phyloP scores from a whole-genome alignment of 1,140 invertebrate genomes.

The Drosophila triauraria region DNA sequence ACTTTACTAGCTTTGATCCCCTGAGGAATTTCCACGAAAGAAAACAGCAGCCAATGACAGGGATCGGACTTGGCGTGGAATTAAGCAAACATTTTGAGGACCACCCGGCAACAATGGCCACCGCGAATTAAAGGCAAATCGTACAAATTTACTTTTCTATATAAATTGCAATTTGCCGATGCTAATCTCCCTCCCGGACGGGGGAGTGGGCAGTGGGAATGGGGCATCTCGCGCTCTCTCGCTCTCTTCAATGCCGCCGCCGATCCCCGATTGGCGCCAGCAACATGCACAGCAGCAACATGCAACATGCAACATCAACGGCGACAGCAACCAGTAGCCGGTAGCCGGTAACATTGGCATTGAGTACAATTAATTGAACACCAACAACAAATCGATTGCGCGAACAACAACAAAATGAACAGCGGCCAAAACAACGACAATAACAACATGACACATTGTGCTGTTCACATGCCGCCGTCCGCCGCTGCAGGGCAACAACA shows the following conservation, averaged over 20 bases:
- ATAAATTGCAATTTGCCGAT: conserved; percentile 65
- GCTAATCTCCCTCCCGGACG: conserved; percentile 52
- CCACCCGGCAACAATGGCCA: conserved; percentile 54
- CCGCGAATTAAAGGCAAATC: conserved; percentile 55
- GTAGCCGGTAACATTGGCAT: conserved; percentile 43
- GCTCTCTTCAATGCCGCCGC: conserved; percentile 53
- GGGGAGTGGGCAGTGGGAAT: not conserved
- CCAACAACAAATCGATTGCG: conserved; percentile 83
- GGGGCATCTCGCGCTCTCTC: conserved; percentile 14
- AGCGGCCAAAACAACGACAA: conserved; percentile 45
- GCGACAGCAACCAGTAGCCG: conserved; percentile 49
- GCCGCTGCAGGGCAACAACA: conserved; percentile 47
- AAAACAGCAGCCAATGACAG: conserved; percentile 28
- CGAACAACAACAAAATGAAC: conserved; percentile 62
- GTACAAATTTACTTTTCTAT: conserved; percentile 70
- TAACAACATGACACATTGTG: conserved; percentile 77
- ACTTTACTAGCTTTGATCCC: not conserved
- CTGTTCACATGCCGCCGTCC: conserved; percentile 76
- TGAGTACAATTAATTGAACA: conserved; percentile 82
- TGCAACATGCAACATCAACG: conserved; percentile 29
- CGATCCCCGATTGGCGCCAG: conserved; percentile 61
- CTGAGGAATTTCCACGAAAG: not conserved
- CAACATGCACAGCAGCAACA: conserved; percentile 39
- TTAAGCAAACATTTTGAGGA: conserved; percentile 46
- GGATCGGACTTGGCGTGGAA: conserved; percentile 5